A percentile compares a stretch with the other conserved stretches of the same genome.
phyloP scores from a whole-genome alignment of 2,113 vertebrate species.

The Nycticryphes semicollaris region DNA sequence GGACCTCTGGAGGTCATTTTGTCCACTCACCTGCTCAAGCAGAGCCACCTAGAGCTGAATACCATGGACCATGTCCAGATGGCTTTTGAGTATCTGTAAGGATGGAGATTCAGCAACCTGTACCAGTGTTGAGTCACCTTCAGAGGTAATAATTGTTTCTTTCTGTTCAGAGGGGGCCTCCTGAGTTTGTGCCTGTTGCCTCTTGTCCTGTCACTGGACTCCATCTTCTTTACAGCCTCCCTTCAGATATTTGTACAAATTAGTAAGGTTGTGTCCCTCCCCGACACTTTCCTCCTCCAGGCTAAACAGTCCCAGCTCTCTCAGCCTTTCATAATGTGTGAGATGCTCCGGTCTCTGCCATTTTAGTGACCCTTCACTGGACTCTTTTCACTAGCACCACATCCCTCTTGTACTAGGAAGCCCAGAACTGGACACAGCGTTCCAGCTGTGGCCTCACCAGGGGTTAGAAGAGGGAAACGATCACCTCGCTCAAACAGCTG shows the following conservation, averaged over 20 bases:
- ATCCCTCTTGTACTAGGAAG: not conserved
- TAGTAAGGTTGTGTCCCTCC: not conserved
- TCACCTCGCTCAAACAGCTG: not conserved
- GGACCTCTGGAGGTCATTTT: not conserved
- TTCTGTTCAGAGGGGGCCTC: not conserved
- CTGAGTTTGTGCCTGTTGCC: not conserved
- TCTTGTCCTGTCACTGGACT: not conserved
- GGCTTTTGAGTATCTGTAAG: not conserved
- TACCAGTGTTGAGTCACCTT: not conserved
- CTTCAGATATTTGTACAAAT: not conserved
- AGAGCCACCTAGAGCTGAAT: not conserved
- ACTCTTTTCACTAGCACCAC: not conserved
- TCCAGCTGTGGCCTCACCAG: not conserved
- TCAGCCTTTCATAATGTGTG: not conserved
- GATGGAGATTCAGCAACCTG: not conserved
- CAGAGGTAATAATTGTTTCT: not conserved
- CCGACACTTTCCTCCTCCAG: not conserved
- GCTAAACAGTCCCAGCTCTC: not conserved
- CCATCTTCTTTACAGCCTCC: not conserved
- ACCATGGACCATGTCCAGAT: not conserved
- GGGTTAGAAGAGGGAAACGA: not conserved
- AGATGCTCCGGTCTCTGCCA: not conserved
- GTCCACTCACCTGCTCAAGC: not conserved
- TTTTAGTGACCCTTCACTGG: not conserved
- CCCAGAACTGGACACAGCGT: not conserved